Base-by-base conservation (phyloP, 2,888 invertebrate genomes). In the Conops quadrifasciatus region DNA sequence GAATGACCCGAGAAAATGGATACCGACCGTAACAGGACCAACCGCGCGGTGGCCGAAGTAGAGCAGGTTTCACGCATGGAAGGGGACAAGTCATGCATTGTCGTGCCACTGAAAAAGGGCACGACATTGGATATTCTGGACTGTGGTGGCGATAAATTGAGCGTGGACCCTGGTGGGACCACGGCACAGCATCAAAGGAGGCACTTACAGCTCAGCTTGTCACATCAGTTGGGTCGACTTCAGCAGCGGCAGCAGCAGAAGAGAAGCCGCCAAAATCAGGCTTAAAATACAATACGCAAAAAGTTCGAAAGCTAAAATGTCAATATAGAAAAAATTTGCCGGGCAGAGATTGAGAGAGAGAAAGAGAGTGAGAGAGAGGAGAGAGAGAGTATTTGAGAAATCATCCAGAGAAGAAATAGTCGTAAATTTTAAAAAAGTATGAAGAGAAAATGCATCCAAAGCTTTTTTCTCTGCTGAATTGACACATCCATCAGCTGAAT, bases 201-300 rank as follows among this genome's bases (percentile, higher is more conserved):
- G 53, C 75, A 78, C 63, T 75, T 77, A 63, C 75, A 76, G 59
- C 70, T 71, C 60, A 73, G 76, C 73, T 70, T 78, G 51, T 72
- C 75, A 26, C 74, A 77, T 59, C 76, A 77, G 59, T 69, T 77
- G 43, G 67, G 74, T 67, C 72, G 77, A 74, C 76, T 78, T 77
- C 77, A 76, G 71, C 73, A 77, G 63, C 58, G 56, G 58, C 51
- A 77, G 63, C 58, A 67, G 58, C 51, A 68, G 19, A 68, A 68
- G 60, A 60, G 28, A 28, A 68, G 51, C 51, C n/a, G 45, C 45
- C 64, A 68, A 67, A 68, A 64, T n/a, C 30, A 73, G 60, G 43
- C 21, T 21, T 16, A 26, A 21, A 45, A 13, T n/a, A 1, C 56
- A 26, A 7, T 36, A 36, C 4, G 9, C 36, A 36, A 36, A 36